Base-by-base conservation (phyloP, 2,797 vertebrate genomes). In the Cottoperca gobio region DNA sequence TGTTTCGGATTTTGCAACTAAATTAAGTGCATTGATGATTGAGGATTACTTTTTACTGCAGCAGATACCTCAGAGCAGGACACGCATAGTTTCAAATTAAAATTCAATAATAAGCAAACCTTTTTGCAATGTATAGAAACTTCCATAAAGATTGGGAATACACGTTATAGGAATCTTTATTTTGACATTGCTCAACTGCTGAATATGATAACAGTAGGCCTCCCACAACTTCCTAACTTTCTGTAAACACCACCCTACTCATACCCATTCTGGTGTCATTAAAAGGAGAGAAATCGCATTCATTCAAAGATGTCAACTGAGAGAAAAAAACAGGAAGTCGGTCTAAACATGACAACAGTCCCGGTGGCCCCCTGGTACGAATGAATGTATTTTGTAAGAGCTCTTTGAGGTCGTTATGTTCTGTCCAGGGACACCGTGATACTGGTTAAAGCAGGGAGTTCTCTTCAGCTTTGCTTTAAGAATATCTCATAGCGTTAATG, bases 1-100 rank as follows among this genome's bases (percentile, higher is more conserved):
- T 52, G 57, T 72, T 85, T 79, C 5, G 4, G 23, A 79, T 77
- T 78, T 70, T 73, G 70, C 26, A 9, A 43, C 42, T 81, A 61
- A 73, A 79, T 45, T 46, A 50, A 81, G 53, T n/a, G 28, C 28
- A 48, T 12, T 59, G 35, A 59, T 53, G 58, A 69, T 16, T 66
- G 17, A 55, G 23, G 61, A 58, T 63, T 40, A 40, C 5, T 52
- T 67, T 55, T 53, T 33, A 26, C 8, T 17, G 39, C 19, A 53
- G 54, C 42, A 85, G 69, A 67, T 58, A 62, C 69, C 42, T n/a
- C 0, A 0, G 24, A 65, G 28, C 26, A 1, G 64, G 23, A 26
- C 55, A 73, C 48, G 0, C 6, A 5, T 19, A 43, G 28, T 50
- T 59, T 39, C 39, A 19, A 46, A 57, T 55, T 35, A 26, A 52